phyloP scores from a whole-genome alignment of 2,113 vertebrate species.

The Pelmatolapia mariae region DNA sequence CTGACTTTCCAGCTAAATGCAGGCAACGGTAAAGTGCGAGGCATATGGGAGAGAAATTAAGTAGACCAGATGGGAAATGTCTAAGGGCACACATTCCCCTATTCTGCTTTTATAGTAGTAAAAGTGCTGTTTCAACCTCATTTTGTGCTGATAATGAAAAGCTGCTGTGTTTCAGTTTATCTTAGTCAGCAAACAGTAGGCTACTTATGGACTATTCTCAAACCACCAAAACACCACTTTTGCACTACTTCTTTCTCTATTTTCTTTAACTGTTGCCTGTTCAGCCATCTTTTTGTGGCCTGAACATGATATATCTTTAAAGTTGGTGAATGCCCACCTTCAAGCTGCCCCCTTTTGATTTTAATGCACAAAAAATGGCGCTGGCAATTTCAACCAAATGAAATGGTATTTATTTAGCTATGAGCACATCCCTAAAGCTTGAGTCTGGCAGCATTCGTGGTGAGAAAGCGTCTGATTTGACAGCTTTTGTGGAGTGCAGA shows the following conservation, averaged over 20 bases:
- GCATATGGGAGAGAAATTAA: not conserved
- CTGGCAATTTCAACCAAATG: not conserved
- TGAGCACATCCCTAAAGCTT: not conserved
- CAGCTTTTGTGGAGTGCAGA: not conserved
- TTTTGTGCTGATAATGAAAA: slow-evolving; percentile 38
- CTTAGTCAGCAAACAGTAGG: slow-evolving; percentile 18
- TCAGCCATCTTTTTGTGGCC: not conserved
- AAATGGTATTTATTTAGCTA: not conserved
- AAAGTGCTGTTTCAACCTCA: slow-evolving; percentile 18
- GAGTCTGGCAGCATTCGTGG: not conserved
- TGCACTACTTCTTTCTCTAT: not conserved
- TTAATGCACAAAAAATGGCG: not conserved
- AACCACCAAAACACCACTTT: not conserved
- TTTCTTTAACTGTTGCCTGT: not conserved
- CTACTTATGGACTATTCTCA: not conserved
- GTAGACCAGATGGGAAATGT: slow-evolving; percentile 40
- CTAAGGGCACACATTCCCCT: slow-evolving; percentile 19
- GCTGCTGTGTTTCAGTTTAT: slow-evolving; percentile 3
- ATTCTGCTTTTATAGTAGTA: slow-evolving; percentile 3
- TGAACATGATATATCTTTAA: not conserved
- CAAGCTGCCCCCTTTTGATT: not conserved
- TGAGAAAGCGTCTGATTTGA: not conserved
- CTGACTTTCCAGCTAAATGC: not conserved
- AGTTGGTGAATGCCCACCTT: not conserved
- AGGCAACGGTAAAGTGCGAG: not conserved